Evolutionary conservation across 2,113 vertebrate genomes (phyloP).

Genomic region (Garra rufa): DNA sequence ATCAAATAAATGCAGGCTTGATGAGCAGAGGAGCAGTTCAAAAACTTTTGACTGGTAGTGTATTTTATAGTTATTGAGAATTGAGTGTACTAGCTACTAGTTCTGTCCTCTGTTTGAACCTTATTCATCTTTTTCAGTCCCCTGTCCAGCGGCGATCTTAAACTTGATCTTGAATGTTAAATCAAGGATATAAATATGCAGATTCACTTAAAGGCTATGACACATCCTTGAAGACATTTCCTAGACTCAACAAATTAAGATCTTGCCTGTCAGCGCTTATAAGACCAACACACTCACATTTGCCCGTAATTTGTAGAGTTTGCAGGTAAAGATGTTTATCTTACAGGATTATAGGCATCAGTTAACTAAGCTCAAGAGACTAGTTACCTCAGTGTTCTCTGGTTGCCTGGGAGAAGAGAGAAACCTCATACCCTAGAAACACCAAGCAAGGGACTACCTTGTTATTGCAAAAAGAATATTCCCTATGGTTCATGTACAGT

Average conservation of each 20-base stretch:
- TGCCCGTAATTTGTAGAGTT: background rate
- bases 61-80: too few species aligned
- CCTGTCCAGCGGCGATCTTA: background rate
- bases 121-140: background rate
- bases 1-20: too few species aligned
- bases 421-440: slow-evolving; percentile 5
- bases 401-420: slow-evolving; percentile 2
- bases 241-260: background rate
- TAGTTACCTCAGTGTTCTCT: background rate
- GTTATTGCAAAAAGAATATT: background rate
- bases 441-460: slow-evolving; percentile 11
- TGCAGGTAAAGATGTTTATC: slow-evolving; percentile 25
- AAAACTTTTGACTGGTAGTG: too few species aligned
- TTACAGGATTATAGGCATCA: slow-evolving; percentile 14
- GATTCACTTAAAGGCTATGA: background rate
- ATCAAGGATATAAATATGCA: background rate
- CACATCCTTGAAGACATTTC: slow-evolving; percentile 8
- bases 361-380: slow-evolving; percentile 17
- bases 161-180: background rate
- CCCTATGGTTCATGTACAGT: background rate
- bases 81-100: background rate
- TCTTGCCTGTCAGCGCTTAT: background rate
- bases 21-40: too few species aligned
- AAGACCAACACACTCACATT: background rate
- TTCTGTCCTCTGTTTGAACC: background rate